Evolutionary conservation across 2,113 vertebrate species (phyloP), one percentile per base, ranked within the genome.

Genomic region (Pholis gunnellus): DNA sequence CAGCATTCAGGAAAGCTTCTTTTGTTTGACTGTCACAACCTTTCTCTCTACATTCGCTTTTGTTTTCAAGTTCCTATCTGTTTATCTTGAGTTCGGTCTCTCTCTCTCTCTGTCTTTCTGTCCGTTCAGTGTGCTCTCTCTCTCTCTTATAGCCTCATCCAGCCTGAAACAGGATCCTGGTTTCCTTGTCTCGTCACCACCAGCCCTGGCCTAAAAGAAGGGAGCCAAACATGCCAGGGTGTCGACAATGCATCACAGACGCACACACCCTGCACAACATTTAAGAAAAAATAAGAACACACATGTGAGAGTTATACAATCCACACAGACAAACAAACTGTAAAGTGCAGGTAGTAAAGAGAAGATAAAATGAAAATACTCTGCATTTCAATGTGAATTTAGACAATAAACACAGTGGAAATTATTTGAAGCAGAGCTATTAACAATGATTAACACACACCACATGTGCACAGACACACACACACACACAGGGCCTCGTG

Each of bases 81-180:
- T 44, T 79, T 50, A 38, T 72, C 59, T 9, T 6, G 52, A 56
- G 18, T 50, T 57, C 60, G 46, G 25, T 81, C 82, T 74, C 38
- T n/a, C 31, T 81, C 79, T 75, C 22, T 82, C 38, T 81, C 40
- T 29, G 18, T 74, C 77, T 74, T 5, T 76, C 84, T 61, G 48
- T 84, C 82, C 57, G 60, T 82, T 68, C 86, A 7, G 60, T 22
- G 78, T 93, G 89, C 83, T 85, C 91, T 83, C 93, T 85, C 91
- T 83, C 93, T 89, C 91, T 94, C 88, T 96, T 95, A 95, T 93
- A 97, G 94, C 94, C 96, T 94, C 93, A 86, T 88, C 91, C 87
- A 86, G 70, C 88, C 94, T 96, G 98, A 98, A 99, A 99, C 91
- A 79, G 84, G 97, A 99, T 96, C 95, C 64, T 68, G 59, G 93